Conservation (phyloP, 1,140 invertebrate species). For the Apis mellifera region DNA sequence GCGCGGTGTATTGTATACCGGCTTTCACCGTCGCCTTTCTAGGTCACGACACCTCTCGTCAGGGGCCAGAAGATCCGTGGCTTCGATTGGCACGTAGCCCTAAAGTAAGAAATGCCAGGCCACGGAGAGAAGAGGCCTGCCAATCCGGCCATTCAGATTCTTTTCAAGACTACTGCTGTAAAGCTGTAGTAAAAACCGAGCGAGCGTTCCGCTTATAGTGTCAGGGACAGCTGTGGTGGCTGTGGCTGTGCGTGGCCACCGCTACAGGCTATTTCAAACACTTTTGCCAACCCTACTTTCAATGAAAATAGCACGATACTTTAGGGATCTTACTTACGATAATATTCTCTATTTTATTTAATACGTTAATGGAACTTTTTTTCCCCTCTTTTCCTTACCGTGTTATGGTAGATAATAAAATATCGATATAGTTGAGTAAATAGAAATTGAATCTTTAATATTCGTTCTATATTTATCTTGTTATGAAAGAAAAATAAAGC, state of each 20-base stretch:
- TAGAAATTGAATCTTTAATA: no score
- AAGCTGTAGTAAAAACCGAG: slow-evolving; percentile 9
- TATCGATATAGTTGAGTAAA: no score
- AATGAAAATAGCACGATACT: not conserved
- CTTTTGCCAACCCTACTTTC: not conserved
- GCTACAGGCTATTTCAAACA: not conserved
- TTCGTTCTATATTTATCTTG: no score
- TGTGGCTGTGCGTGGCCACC: not conserved
- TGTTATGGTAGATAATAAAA: no score
- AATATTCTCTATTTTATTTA: not conserved
- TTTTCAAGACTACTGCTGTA: slow-evolving; percentile 36
- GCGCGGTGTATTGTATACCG: not conserved
- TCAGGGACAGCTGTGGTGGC: slow-evolving; percentile 13
- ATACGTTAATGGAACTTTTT: no score
- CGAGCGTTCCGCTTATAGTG: slow-evolving; percentile 5
- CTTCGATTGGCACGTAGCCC: slow-evolving; percentile 40
- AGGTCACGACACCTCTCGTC: slow-evolving; percentile 50
- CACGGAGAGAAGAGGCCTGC: not conserved
- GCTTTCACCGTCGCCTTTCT: slow-evolving; percentile 67
- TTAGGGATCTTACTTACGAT: not conserved
- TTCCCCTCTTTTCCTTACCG: no score
- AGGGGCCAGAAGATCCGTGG: slow-evolving; percentile 49
- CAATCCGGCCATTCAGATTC: slow-evolving; percentile 25
- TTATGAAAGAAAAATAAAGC: no score
- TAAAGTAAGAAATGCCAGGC: slow-evolving; percentile 14